Evolutionary conservation across 1,140 invertebrate genomes (phyloP).

Genomic region (Drosophila miranda): DNA sequence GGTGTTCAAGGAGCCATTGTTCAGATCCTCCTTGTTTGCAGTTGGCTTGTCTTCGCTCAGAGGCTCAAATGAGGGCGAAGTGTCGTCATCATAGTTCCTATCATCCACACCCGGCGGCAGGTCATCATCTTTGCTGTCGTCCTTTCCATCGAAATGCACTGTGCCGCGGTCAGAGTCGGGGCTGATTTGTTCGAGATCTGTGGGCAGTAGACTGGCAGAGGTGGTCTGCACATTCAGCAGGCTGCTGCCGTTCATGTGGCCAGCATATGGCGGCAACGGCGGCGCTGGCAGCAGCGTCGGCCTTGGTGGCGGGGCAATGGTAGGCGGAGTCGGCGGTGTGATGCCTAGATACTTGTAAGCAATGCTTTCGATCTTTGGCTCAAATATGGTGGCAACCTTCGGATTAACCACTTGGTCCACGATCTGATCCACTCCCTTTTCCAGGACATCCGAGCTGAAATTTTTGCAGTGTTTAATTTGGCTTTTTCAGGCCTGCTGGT

Average conservation of each 20-base stretch:
- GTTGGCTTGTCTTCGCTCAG: slow-evolving; percentile 61
- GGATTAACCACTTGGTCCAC: slow-evolving; percentile 98
- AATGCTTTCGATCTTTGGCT: slow-evolving; percentile 94
- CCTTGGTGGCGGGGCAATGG: slow-evolving; percentile 72
- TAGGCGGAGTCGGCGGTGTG: slow-evolving; percentile 84
- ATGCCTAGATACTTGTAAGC: slow-evolving; percentile 94
- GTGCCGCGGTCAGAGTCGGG: slow-evolving; percentile 87
- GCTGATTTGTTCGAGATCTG: slow-evolving; percentile 90
- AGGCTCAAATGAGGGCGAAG: slow-evolving; percentile 87
- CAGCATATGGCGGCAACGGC: slow-evolving; percentile 68
- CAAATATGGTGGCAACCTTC: slow-evolving; percentile 93
- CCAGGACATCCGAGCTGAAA: slow-evolving; percentile 90
- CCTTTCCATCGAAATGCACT: slow-evolving; percentile 82
- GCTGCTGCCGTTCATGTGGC: slow-evolving; percentile 78
- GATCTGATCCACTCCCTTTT: slow-evolving; percentile 94
- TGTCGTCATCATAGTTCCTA: slow-evolving; percentile 82
- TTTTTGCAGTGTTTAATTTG: background rate
- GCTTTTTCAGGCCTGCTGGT: slow-evolving; percentile 3
- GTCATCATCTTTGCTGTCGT: slow-evolving; percentile 73
- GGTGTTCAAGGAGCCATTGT: slow-evolving; percentile 63
- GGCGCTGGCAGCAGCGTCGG: slow-evolving; percentile 85
- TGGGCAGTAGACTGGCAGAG: slow-evolving; percentile 85
- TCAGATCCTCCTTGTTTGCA: slow-evolving; percentile 42
- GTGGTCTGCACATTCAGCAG: slow-evolving; percentile 82
- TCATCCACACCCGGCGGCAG: slow-evolving; percentile 80